These are phyloP conservation scores for Mythimna impura DNA, from an alignment of 2,888 invertebrate genomes.

Conservation along the genomic window DNA sequence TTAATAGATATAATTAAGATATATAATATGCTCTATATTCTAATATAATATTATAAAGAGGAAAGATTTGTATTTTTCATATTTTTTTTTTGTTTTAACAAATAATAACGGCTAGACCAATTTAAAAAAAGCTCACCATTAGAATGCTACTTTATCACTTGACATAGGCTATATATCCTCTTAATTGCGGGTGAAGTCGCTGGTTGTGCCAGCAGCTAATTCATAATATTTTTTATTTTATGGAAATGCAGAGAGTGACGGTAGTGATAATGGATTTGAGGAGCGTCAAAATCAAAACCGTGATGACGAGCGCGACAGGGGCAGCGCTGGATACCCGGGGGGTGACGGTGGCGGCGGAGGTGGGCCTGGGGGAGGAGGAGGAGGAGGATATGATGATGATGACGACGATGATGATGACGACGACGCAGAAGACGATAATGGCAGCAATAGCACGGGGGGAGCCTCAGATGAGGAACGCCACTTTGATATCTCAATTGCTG, in stretches of 20 bases:
- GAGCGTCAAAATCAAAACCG: conserved; percentile 21
- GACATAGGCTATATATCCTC: no score
- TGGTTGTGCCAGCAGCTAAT: no score
- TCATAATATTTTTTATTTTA: neutral
- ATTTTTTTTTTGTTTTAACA: no score
- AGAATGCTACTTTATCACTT: no score
- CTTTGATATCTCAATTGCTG: conserved; percentile 83
- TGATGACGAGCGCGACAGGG: conserved; percentile 22
- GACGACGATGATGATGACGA: conserved; percentile 35
- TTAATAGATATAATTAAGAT: no score
- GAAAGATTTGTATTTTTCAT: no score
- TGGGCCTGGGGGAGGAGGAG: neutral
- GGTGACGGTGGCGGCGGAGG: conserved; percentile 10
- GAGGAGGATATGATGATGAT: conserved; percentile 22
- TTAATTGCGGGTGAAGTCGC: no score
- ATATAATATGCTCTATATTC: no score
- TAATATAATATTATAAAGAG: no score
- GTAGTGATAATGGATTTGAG: conserved; percentile 37
- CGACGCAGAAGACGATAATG: conserved; percentile 17
- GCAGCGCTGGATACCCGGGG: conserved; percentile 19
- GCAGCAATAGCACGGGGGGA: conserved; percentile 46
- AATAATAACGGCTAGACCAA: no score
- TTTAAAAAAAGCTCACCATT: no score
- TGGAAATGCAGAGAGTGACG: conserved; percentile 45
- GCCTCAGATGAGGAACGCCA: conserved; percentile 70